Percentiles rank a stretch among this genome's conserved stretches.
Evolutionary conservation across 2,113 vertebrate genomes (phyloP).

Genomic region (Sarotherodon lohbergeri): DNA sequence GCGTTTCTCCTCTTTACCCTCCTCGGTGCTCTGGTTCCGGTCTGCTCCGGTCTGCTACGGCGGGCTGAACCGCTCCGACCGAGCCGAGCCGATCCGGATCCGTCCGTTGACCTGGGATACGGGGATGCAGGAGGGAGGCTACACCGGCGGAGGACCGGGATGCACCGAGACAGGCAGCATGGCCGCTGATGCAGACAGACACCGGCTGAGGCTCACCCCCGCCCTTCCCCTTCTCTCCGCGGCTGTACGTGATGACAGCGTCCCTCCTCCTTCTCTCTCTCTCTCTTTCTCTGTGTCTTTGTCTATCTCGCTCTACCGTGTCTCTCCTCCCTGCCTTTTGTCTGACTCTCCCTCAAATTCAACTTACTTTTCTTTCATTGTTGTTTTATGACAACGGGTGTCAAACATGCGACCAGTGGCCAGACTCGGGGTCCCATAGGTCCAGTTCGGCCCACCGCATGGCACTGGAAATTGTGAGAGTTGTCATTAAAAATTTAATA

Average conservation of each 20-base stretch:
- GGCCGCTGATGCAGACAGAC: constrained; percentile 57
- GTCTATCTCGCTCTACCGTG: neutral
- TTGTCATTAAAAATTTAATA: neutral
- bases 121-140: neutral
- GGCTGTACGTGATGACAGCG: constrained; percentile 28
- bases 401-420: neutral
- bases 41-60: neutral
- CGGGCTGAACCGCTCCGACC: neutral
- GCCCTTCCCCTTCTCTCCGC: neutral
- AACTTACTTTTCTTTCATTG: neutral
- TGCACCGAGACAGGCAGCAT: constrained; percentile 44
- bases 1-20: constrained; percentile 16
- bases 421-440: neutral
- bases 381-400: neutral
- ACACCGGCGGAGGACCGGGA: constrained; percentile 23
- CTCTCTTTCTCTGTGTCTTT: neutral
- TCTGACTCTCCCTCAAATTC: neutral
- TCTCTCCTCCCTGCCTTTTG: constrained; percentile 5
- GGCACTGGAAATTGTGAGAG: fast-evolving
- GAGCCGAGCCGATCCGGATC: neutral
- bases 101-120: neutral
- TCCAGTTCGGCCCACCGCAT: fast-evolving
- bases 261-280: neutral
- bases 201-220: constrained; percentile 11
- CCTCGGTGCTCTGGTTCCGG: neutral